A percentile compares a stretch with the other conserved stretches of the same genome.
Conservation (phyloP, 92 coral and sea anemone species). For the Epizoanthus scotinus region DNA sequence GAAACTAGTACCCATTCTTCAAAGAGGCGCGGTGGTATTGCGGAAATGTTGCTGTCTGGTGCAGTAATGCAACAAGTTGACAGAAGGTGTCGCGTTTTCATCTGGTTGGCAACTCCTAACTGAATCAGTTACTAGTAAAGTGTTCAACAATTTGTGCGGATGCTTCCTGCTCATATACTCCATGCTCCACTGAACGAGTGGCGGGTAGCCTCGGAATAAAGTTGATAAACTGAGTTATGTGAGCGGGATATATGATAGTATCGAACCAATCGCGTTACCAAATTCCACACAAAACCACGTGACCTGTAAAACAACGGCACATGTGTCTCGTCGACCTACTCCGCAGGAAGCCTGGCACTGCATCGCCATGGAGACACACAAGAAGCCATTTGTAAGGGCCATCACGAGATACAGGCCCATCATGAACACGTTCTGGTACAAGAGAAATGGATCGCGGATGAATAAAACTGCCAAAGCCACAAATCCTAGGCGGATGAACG, state of each 20-base stretch:
- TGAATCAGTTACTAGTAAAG: too few relatives aligned
- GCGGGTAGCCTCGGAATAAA: too few relatives aligned
- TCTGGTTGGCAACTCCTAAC: too few relatives aligned
- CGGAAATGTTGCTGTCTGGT: too few relatives aligned
- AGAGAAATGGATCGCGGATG: slow-evolving; percentile 66
- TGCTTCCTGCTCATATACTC: too few relatives aligned
- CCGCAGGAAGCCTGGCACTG: slow-evolving; percentile 60
- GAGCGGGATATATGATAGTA: slow-evolving; percentile 61
- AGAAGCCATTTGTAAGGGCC: slow-evolving; percentile 66
- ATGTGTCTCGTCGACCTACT: slow-evolving; percentile 55
- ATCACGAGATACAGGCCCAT: slow-evolving; percentile 58
- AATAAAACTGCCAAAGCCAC: slow-evolving; percentile 56
- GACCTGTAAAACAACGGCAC: slow-evolving; percentile 71
- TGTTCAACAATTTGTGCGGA: too few relatives aligned
- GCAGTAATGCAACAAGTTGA: too few relatives aligned
- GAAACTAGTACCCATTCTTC: too few relatives aligned
- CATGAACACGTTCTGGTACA: slow-evolving; percentile 66
- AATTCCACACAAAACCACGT: slow-evolving; percentile 64
- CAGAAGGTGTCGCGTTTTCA: too few relatives aligned
- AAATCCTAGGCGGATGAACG: slow-evolving; percentile 71
- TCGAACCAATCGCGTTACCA: slow-evolving; percentile 71
- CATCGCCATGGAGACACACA: slow-evolving; percentile 59
- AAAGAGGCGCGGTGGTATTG: too few relatives aligned
- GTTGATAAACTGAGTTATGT: background rate
- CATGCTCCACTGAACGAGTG: too few relatives aligned